phyloP scores from a whole-genome alignment of 1,140 invertebrate species.

The Aphaenogaster ashmeadi region DNA sequence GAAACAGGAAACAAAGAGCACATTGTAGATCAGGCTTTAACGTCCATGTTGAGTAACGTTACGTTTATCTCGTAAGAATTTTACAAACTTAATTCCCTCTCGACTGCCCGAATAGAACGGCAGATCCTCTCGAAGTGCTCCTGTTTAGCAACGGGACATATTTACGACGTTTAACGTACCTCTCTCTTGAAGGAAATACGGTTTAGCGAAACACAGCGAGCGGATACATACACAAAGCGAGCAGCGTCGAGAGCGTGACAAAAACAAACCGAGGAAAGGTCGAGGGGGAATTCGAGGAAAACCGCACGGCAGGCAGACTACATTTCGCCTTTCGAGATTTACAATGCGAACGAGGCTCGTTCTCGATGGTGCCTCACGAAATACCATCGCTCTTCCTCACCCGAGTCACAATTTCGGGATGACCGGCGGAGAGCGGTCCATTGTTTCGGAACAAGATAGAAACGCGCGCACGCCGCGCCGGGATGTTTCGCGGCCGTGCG shows the following conservation, averaged over 20 bases:
- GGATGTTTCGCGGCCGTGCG: background rate
- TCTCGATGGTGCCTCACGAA: background rate
- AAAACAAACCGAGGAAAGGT: slow-evolving; percentile 71
- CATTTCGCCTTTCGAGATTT: background rate
- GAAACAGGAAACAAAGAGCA: too few species aligned
- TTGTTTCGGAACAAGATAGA: slow-evolving; percentile 44
- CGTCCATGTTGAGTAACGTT: background rate
- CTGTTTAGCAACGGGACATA: background rate
- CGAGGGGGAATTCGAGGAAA: slow-evolving; percentile 30
- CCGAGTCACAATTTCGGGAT: background rate
- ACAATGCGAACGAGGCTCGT: background rate
- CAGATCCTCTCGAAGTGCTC: background rate
- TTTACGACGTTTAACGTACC: slow-evolving; percentile 5
- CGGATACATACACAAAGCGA: slow-evolving; percentile 25
- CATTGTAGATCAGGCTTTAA: too few species aligned
- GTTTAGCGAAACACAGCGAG: background rate
- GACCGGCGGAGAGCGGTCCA: slow-evolving; percentile 20
- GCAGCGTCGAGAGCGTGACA: slow-evolving; percentile 55
- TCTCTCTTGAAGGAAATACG: slow-evolving; percentile 45
- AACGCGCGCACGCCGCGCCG: background rate
- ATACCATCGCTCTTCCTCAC: background rate
- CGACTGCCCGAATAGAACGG: too few species aligned
- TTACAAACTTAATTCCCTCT: background rate
- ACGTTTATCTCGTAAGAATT: background rate
- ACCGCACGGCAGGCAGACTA: background rate